Evolutionary conservation across 2,888 invertebrate genomes (phyloP).

Genomic region (Archaeoteleia sp.): DNA sequence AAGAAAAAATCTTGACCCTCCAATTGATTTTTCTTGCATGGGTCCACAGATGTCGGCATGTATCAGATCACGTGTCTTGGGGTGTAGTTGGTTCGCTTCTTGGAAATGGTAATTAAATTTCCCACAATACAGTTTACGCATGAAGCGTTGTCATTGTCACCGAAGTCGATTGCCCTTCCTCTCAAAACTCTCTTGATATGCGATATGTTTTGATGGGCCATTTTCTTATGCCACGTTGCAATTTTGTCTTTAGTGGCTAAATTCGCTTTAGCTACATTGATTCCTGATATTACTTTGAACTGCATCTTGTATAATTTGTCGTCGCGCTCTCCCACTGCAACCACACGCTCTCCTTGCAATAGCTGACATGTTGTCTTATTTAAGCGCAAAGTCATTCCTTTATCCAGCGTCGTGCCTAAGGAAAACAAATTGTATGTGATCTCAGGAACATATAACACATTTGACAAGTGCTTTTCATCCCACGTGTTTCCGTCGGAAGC

Average conservation of each 20-base stretch:
- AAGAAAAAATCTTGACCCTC: conserved; percentile 35
- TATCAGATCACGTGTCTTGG: conserved; percentile 27
- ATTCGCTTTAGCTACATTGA: neutral
- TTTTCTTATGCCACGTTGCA: conserved; percentile 29
- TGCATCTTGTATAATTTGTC: conserved; percentile 12
- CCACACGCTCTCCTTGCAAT: neutral
- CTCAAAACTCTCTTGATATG: neutral
- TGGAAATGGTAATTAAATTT: neutral
- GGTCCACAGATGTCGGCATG: conserved; percentile 47
- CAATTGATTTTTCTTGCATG: conserved; percentile 38
- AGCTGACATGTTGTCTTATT: neutral
- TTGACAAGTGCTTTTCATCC: conserved; percentile 5
- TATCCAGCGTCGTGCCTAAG: conserved; percentile 7
- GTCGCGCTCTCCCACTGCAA: conserved; percentile 18
- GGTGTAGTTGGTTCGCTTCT: neutral
- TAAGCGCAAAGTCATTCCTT: neutral
- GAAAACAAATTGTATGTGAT: conserved; percentile 14
- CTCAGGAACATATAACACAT: conserved; percentile 7
- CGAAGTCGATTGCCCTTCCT: neutral
- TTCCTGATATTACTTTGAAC: neutral
- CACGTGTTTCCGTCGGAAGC: conserved; percentile 45
- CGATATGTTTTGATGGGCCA: conserved; percentile 37
- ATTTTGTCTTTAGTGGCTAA: conserved; percentile 13
- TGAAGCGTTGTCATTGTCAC: neutral
- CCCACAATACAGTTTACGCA: neutral